Evolutionary conservation across 2,888 invertebrate species (phyloP), one percentile per base, ranked within the genome.

Genomic region (Caradrina kadenii): DNA sequence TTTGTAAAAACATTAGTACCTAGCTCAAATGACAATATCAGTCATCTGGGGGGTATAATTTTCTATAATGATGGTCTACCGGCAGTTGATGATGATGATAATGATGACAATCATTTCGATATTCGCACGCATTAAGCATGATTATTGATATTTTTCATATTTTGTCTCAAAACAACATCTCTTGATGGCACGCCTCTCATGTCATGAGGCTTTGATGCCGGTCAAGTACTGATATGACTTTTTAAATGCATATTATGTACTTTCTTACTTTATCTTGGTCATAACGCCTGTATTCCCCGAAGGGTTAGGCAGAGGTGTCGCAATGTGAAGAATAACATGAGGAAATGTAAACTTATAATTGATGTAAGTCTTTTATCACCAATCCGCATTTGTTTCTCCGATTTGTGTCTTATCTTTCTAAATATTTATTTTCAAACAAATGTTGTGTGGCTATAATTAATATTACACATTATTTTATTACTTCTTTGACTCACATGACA

Each of bases 81-180:
- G 15, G 10, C n/a, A 26, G 26, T 50, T 63, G 59, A 70, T 74
- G 63, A 50, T 76, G 42, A 76, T 63, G 59, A 45, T 70, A 21
- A 76, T 70, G 59, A 63, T 26, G 35, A 19, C 53, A 73, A 53
- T 62, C 53, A 35, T 39, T 6, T 59, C 48, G 50, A 63, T 59
- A 50, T 55, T 55, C 35, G 50, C 35, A 63, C 50, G 77, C 53
- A 63, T 69, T 76, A 76, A 49, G 17, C 15, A 45, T 45, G 15
- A 53, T 35, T 11, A 13, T 74, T 53, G 53, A n/a, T 6, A 26
- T 21, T 15, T 26, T 74, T 11, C 10, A 3, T 31, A 49, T 0
- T 2, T 42, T 59, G 60, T 21, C n/a, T 31, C 17, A n/a, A 45
- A 56, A 42, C 35, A 8, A 8, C 35, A 35, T 26, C 35, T 42